Percentiles rank a stretch among this genome's conserved stretches.
Conservation (phyloP, 2,888 invertebrate genomes). For the Dicyrtomina minuta region DNA sequence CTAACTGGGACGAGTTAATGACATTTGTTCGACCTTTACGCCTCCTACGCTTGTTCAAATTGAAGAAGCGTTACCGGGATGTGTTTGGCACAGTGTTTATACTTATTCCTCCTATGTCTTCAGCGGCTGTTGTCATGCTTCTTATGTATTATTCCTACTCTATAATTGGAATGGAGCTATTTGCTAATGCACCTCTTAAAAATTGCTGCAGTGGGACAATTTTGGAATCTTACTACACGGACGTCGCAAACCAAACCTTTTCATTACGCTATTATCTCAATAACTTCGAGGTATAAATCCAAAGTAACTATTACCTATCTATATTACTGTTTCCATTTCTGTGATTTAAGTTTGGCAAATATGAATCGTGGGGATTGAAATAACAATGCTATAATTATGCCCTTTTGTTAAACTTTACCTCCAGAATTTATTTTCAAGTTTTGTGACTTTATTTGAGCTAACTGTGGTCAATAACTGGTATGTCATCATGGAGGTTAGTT, state of each 20-base stretch:
- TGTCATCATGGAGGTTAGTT: slow-evolving; percentile 70
- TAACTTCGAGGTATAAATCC: slow-evolving; percentile 69
- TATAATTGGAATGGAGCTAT: slow-evolving; percentile 85
- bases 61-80: slow-evolving; percentile 53
- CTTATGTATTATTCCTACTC: slow-evolving; percentile 81
- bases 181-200: slow-evolving; percentile 70
- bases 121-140: slow-evolving; percentile 61
- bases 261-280: slow-evolving; percentile 85
- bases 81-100: slow-evolving; percentile 67
- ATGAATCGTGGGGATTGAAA: not conserved
- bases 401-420: slow-evolving; percentile 4
- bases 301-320: not conserved
- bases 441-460: slow-evolving; percentile 82
- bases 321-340: not conserved
- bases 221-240: slow-evolving; percentile 60
- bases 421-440: slow-evolving; percentile 69
- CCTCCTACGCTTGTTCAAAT: slow-evolving; percentile 55
- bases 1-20: slow-evolving; percentile 60
- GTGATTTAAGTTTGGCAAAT: not conserved
- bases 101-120: slow-evolving; percentile 77
- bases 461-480: slow-evolving; percentile 92
- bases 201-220: slow-evolving; percentile 68
- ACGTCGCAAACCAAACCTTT: slow-evolving; percentile 61
- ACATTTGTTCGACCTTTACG: slow-evolving; percentile 70
- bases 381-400: not conserved